These are phyloP conservation scores for Enteromius fasciolatus DNA, from an alignment of 2,797 vertebrate species.

Conservation along the genomic window DNA sequence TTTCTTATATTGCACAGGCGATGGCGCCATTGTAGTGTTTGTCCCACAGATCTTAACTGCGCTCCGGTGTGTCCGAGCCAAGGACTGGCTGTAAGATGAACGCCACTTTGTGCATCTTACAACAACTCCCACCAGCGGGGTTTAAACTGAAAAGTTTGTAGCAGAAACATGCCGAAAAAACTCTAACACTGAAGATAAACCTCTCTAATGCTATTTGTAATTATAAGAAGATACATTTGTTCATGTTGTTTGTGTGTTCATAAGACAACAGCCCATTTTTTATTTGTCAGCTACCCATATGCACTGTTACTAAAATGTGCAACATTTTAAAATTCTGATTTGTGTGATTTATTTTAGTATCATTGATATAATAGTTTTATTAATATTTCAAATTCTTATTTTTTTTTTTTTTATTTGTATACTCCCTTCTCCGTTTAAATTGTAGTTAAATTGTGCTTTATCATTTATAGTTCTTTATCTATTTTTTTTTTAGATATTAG, in stretches of 20 bases:
- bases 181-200: too few relatives aligned
- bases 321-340: background rate
- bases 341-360: background rate
- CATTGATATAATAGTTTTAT: background rate
- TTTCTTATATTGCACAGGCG: background rate
- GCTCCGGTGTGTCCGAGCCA: background rate
- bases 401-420: background rate
- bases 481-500: too few relatives aligned
- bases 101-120: background rate
- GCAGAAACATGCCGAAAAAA: too few relatives aligned
- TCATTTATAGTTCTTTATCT: background rate
- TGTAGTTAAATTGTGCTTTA: background rate
- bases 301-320: background rate
- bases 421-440: background rate
- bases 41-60: background rate
- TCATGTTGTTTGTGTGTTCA: too few relatives aligned
- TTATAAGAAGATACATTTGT: background rate
- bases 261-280: too few relatives aligned
- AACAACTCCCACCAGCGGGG: background rate
- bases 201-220: too few relatives aligned
- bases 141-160: background rate
- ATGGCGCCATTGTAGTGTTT: conserved; percentile 22
- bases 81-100: background rate
- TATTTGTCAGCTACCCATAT: too few relatives aligned
- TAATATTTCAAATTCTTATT: too few relatives aligned